Evolutionary conservation across 2,888 invertebrate species (phyloP).

Genomic region (Rhingia campestris): DNA sequence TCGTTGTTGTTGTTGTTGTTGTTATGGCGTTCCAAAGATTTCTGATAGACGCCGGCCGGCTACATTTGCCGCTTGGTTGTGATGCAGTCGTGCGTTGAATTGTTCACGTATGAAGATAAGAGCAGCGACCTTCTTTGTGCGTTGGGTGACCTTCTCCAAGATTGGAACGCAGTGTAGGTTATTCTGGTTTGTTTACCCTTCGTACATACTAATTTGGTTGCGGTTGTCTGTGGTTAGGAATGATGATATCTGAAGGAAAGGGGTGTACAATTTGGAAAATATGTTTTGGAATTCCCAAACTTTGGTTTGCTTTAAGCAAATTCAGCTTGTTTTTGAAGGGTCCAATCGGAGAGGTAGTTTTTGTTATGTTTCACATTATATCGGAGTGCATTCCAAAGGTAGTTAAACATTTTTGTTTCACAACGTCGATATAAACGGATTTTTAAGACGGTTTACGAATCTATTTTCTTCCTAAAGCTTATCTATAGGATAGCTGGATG

Average conservation of each 20-base stretch:
- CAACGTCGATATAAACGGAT: too few relatives aligned
- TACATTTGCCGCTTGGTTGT: constrained; percentile 8
- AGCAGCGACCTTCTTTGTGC: constrained; percentile 61
- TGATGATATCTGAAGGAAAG: neutral
- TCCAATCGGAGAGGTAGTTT: too few relatives aligned
- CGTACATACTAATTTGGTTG: constrained; percentile 5
- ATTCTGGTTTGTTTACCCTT: neutral
- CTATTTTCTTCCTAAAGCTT: too few relatives aligned
- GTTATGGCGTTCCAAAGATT: constrained; percentile 30
- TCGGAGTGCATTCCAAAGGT: too few relatives aligned
- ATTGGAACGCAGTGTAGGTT: neutral
- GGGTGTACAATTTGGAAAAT: too few relatives aligned
- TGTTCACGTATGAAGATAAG: constrained; percentile 30
- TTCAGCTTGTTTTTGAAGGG: too few relatives aligned
- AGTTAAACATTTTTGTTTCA: too few relatives aligned
- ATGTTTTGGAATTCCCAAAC: too few relatives aligned
- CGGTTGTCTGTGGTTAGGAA: neutral
- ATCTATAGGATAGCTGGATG: too few relatives aligned
- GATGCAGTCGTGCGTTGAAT: constrained; percentile 42
- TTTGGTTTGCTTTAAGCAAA: too few relatives aligned
- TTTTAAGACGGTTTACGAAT: too few relatives aligned
- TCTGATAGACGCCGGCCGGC: constrained; percentile 27
- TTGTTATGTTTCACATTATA: too few relatives aligned
- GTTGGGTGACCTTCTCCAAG: constrained; percentile 56
- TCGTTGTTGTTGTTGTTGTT: constrained; percentile 1